Conservation (phyloP, 2,113 vertebrate genomes). For the Connochaetes taurinus region DNA sequence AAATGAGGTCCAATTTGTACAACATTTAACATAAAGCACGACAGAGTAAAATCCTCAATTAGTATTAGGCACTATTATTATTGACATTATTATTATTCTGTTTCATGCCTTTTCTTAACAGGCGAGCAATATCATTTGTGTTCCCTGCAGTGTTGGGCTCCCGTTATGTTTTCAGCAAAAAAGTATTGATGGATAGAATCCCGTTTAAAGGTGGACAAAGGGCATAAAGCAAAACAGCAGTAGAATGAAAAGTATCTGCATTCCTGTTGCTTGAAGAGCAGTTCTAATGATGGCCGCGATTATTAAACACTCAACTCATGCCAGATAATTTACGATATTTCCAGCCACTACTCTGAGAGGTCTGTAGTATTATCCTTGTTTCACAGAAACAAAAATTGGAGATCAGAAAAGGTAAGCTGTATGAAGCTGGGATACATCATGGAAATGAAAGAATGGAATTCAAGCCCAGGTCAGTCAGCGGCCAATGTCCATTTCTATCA, state of each 20-base stretch:
- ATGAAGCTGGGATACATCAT: neutral
- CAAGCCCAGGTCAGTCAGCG: neutral
- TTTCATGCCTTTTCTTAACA: neutral
- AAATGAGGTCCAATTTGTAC: neutral
- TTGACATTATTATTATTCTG: neutral
- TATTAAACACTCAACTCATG: neutral
- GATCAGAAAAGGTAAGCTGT: neutral
- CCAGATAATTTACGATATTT: neutral
- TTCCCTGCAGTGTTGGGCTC: neutral
- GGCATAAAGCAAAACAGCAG: neutral
- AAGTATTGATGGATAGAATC: neutral
- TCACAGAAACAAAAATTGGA: constrained; percentile 11
- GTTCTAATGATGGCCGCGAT: neutral
- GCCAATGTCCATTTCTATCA: neutral
- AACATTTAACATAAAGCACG: neutral
- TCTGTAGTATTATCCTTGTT: neutral
- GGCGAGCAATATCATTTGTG: neutral
- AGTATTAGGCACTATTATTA: neutral
- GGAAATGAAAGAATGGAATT: neutral
- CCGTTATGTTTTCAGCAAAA: neutral
- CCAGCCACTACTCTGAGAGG: neutral
- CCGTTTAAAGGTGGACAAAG: neutral
- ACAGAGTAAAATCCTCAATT: neutral
- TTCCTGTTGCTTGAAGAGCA: neutral
- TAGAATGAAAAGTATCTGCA: neutral